Percentiles rank a stretch among this genome's conserved stretches.
These are phyloP conservation scores for Diabrotica undecimpunctata DNA, from an alignment of 1,140 invertebrate genomes.

Conservation along the genomic window DNA sequence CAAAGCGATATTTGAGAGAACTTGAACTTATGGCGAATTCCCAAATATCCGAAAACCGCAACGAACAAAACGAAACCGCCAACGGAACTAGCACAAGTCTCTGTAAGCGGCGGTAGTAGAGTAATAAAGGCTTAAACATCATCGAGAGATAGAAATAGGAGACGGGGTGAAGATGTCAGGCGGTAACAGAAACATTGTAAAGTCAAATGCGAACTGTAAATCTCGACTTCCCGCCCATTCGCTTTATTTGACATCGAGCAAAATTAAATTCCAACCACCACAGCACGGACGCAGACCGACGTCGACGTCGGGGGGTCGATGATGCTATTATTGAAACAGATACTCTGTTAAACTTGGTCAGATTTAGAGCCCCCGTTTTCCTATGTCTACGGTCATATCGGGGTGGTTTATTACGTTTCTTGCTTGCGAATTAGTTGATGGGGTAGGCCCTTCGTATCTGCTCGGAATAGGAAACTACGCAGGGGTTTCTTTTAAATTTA, in stretches of 20 bases:
- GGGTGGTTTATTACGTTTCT: conserved; percentile 13
- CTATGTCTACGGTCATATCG: conserved; percentile 5
- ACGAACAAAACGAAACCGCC: no score
- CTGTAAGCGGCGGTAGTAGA: neutral
- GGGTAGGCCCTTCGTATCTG: no score
- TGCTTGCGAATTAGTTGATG: neutral
- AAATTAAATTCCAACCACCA: conserved; percentile 32
- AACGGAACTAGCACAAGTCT: no score
- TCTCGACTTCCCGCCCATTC: conserved; percentile 36
- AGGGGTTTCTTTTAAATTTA: no score
- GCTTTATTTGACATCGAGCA: conserved; percentile 38
- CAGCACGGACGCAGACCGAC: neutral
- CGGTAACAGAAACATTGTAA: conserved; percentile 36
- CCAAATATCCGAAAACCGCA: no score
- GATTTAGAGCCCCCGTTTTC: conserved; percentile 7
- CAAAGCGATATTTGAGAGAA: no score
- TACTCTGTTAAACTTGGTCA: conserved; percentile 6
- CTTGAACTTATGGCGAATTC: no score
- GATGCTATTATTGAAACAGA: conserved; percentile 17
- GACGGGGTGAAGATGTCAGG: conserved; percentile 25
- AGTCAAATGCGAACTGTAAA: conserved; percentile 39
- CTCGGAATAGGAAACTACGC: no score
- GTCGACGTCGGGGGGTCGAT: neutral
- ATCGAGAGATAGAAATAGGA: neutral
- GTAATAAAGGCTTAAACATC: neutral